These are phyloP conservation scores for Zonitis immaculata DNA, from an alignment of 2,888 invertebrate species.

Conservation along the genomic window DNA sequence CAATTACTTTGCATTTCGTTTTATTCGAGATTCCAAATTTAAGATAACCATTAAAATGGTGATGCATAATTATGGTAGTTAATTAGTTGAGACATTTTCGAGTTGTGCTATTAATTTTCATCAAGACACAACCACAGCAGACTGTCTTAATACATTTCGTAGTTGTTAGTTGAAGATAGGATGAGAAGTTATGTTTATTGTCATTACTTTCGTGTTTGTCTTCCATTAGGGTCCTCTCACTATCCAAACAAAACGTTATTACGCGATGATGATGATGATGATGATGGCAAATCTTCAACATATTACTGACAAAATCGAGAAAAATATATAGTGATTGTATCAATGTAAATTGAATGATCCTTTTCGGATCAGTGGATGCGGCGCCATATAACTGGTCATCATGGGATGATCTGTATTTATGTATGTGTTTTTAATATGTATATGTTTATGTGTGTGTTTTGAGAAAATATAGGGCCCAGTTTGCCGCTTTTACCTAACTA, in stretches of 20 bases:
- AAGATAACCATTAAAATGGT: neutral
- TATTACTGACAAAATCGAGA: neutral
- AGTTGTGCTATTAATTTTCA: conserved; percentile 3
- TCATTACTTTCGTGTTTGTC: conserved; percentile 36
- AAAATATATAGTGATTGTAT: neutral
- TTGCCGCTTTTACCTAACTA: conserved; percentile 40
- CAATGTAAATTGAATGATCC: neutral
- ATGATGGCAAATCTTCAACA: neutral
- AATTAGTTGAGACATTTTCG: conserved; percentile 2
- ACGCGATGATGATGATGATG: conserved; percentile 1
- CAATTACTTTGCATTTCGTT: too few relatives aligned
- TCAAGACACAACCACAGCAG: conserved; percentile 1
- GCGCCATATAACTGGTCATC: conserved; percentile 1
- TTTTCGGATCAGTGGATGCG: neutral
- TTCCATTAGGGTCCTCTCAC: conserved; percentile 36
- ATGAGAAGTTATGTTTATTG: conserved; percentile 29
- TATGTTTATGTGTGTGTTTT: neutral
- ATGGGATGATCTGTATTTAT: neutral
- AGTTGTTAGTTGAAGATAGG: conserved; percentile 7
- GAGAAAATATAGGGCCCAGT: conserved; percentile 24
- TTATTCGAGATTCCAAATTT: too few relatives aligned
- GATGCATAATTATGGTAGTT: neutral
- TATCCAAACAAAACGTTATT: conserved; percentile 31
- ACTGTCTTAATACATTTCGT: conserved; percentile 1
- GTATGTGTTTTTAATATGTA: neutral